Conservation (phyloP, 2,113 vertebrate genomes). For the Cettia cetti region DNA sequence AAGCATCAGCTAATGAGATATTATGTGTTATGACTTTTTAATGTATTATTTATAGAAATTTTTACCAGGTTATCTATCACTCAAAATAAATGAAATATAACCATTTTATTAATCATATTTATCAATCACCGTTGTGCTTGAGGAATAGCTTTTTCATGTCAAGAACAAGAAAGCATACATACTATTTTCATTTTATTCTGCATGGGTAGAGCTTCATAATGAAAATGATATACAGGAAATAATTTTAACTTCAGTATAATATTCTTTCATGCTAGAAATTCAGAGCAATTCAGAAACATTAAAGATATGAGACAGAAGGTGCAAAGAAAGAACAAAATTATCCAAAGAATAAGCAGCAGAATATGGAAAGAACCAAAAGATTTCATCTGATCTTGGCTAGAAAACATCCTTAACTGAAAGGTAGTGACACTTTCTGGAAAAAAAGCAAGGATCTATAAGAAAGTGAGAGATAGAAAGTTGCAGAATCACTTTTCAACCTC, state of each 20-base stretch:
- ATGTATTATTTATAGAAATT: slow-evolving; percentile 38
- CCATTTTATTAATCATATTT: slow-evolving; percentile 27
- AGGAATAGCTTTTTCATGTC: neutral
- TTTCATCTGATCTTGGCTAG: neutral
- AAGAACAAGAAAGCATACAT: neutral
- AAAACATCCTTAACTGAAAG: neutral
- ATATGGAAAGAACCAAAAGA: neutral
- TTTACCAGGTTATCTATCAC: slow-evolving; percentile 18
- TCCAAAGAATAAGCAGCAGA: neutral
- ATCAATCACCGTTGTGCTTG: neutral
- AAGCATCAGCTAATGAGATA: slow-evolving; percentile 7
- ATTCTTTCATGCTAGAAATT: neutral
- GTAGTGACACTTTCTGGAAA: neutral
- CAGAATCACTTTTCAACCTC: neutral
- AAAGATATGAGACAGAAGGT: neutral
- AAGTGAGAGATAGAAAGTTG: neutral
- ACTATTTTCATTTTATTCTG: slow-evolving; percentile 25
- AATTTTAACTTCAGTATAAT: neutral
- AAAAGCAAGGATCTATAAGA: neutral
- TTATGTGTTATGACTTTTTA: slow-evolving; percentile 41
- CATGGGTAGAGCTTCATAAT: neutral
- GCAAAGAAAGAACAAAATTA: neutral
- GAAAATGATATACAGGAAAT: neutral
- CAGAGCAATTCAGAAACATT: neutral
- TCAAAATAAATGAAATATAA: slow-evolving; percentile 42